Base-by-base conservation (phyloP, 2,888 invertebrate genomes). In the Phania funesta region DNA sequence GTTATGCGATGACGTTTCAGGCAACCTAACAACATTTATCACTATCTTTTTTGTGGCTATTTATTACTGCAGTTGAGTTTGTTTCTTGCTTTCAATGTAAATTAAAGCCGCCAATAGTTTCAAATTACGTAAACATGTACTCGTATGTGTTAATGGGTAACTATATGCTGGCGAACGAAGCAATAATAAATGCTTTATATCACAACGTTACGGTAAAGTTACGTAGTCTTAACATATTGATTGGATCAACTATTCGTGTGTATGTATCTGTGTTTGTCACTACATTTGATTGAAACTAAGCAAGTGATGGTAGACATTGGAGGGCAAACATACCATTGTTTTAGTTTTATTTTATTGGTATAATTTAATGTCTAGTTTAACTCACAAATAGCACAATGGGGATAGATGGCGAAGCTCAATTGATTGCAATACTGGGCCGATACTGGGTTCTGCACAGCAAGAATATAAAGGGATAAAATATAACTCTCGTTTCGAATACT, bases 91-190 rank as follows among this genome's bases (percentile, higher is more conserved):
- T 41, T 70, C 50, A 64, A 46, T 78, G 64, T 18, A 65, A 82
- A 78, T 50, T 68, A 26, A 77, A 74, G 73, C 81, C 77, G 77
- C 60, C 77, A 81, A 82, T 68, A 67, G 67, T 76, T 77, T 73
- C 50, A 41, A 76, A 60, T 67, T 76, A 58, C 67, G 1, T 41
- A 26, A 13, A 29, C 13, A 26, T 11, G 9, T 60, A 2, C 20
- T 5, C 5, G 8, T 50, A 2, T 13, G 4, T 54, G 0, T 35
- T 7, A 32, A 6, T 44, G 13, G 7, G 9, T 50, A 44, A 44
- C 41, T 44, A 44, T 44, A 5, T 54, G 56, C 48, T 11, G 38
- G 54, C 46, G 44, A 67, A 41, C 11, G 11, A 26, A 65, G 6
- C 26, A 67, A 58, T 32, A 56, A 48, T 22, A 65, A 65, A 26